phyloP scores from a whole-genome alignment of 2,888 invertebrate species.

The Agrochola lychnidis region DNA sequence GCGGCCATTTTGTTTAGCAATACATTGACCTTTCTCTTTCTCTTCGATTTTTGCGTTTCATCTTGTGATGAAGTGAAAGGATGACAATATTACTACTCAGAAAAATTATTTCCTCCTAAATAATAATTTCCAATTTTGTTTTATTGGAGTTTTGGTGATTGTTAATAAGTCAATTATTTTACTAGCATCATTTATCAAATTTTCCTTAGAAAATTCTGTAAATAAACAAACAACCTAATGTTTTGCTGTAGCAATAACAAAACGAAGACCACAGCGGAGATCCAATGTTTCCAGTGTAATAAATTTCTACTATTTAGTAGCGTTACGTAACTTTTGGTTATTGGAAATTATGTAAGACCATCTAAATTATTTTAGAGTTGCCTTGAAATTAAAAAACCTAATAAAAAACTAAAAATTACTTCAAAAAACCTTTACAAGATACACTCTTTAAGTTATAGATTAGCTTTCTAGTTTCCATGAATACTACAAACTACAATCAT shows the following conservation, averaged over 20 bases:
- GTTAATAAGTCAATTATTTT: neutral
- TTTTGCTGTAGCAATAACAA: conserved; percentile 43
- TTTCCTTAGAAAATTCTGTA: neutral
- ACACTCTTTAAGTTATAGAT: neutral
- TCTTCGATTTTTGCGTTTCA: conserved; percentile 62
- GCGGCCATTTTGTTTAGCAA: conserved; percentile 87
- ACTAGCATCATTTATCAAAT: neutral
- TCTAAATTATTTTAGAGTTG: neutral
- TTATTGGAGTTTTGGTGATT: too few species aligned
- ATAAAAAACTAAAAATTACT: neutral
- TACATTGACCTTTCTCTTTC: conserved; percentile 72
- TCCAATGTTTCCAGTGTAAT: conserved; percentile 33
- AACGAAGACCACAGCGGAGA: conserved; percentile 48
- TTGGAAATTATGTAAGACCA: conserved; percentile 9
- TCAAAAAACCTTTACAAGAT: too few species aligned
- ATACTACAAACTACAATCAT: neutral
- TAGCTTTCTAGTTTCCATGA: conserved; percentile 8
- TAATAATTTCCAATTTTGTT: neutral
- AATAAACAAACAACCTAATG: neutral
- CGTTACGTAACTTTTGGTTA: neutral
- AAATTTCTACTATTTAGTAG: conserved; percentile 25
- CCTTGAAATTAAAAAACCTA: neutral
- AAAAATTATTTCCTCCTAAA: neutral
- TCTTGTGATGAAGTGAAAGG: conserved; percentile 55
- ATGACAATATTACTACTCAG: conserved; percentile 10